phyloP scores from a whole-genome alignment of 2,888 invertebrate genomes.

The Entomobrya multifasciata region DNA sequence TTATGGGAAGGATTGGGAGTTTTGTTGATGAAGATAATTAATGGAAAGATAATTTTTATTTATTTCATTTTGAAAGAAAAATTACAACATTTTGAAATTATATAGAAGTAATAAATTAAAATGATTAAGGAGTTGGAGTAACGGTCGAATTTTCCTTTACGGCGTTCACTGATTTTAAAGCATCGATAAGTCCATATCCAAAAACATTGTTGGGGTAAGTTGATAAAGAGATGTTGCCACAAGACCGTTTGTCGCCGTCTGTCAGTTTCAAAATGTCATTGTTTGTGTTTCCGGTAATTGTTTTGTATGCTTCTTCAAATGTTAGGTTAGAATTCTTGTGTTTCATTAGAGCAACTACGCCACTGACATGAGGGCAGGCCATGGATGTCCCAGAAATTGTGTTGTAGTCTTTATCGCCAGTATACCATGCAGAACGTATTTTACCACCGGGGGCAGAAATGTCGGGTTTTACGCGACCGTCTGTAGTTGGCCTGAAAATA shows the following conservation, averaged over 20 bases:
- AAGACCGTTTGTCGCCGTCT: not conserved
- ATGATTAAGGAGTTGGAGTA: too few species aligned
- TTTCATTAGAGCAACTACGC: constrained; percentile 31
- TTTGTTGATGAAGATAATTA: not conserved
- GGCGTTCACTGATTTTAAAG: constrained; percentile 25
- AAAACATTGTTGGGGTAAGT: constrained; percentile 45
- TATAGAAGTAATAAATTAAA: too few species aligned
- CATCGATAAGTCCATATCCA: constrained; percentile 30
- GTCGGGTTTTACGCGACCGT: constrained; percentile 35
- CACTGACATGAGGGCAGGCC: constrained; percentile 54
- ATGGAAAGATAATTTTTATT: too few species aligned
- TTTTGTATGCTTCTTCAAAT: not conserved
- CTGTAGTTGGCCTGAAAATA: not conserved
- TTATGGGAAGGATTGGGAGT: not conserved
- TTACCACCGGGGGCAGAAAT: constrained; percentile 43
- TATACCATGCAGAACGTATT: not conserved
- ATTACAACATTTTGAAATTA: too few species aligned
- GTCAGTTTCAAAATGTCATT: not conserved
- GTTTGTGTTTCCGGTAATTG: not conserved
- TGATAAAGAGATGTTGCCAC: not conserved
- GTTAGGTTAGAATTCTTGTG: not conserved
- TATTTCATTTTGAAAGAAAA: too few species aligned
- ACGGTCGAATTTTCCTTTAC: not conserved
- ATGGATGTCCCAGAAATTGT: constrained; percentile 35
- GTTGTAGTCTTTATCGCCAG: constrained; percentile 26